Evolutionary conservation across 2,113 vertebrate species (phyloP), one percentile per base, ranked within the genome.

Genomic region (Prinia subflava): DNA sequence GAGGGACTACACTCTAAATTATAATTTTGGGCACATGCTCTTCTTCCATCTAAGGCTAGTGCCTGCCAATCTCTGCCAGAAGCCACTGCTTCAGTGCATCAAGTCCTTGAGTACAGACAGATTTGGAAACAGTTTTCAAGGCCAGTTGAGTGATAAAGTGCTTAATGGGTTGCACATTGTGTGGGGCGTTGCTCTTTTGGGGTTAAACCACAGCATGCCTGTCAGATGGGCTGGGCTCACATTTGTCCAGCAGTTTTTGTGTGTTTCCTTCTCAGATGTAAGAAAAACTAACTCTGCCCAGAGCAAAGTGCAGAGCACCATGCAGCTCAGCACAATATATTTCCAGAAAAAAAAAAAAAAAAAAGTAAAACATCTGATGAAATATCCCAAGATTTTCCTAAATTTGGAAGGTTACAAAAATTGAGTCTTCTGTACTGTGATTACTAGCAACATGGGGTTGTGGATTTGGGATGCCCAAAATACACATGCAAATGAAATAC

Each of bases 261-360:
- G 37, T 5, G 2, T 88, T 83, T 95, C 27, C 50, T n/a, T 75
- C 77, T 83, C 52, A 92, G 47, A 71, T 3, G 0, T 88, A 78
- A 75, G 65, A 95, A 91, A 95, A 71, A 30, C 37, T 71, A 73
- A 52, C 24, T 92, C 53, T 91, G 41, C 31, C 62, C 65, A 84
- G 80, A 91, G 75, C 28, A 86, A 90, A 95, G n/a, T 76, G 55
- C 70, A 83, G 47, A 78, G 76, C 76, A 56, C 63, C 65, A 28
- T 31, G 71, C 79, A 62, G 28, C 90, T 97, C 95, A 96, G 97
- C 87, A 87, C 94, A 92, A 90, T 97, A 96, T 97, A 89, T 96
- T 89, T 89, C 95, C 90, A 94, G 92, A 31, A 47, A 47, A 35
- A 8, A 35, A 37, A 60, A 59, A 23, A 19, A 30, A 14, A 27